Percentiles rank a stretch among this genome's conserved stretches.
These are phyloP conservation scores for Cyclargus thomasi DNA, from an alignment of 1,140 invertebrate species.

Conservation along the genomic window DNA sequence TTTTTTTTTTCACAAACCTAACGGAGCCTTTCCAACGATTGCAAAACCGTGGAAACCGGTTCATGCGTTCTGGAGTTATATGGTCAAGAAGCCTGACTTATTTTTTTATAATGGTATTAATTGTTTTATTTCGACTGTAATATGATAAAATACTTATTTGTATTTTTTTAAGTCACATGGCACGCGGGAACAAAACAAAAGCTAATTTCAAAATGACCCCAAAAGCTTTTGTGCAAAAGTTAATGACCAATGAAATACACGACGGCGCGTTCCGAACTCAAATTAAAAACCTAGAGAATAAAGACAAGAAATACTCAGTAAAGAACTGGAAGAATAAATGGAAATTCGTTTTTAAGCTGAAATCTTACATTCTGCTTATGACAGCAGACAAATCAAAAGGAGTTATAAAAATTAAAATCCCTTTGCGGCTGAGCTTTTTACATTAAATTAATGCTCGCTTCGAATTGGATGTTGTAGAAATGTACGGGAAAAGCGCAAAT, in stretches of 20 bases:
- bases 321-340: background rate
- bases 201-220: background rate
- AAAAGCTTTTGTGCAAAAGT: background rate
- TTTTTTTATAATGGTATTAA: too few relatives aligned
- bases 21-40: too few relatives aligned
- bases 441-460: conserved; percentile 7
- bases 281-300: background rate
- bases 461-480: conserved; percentile 2
- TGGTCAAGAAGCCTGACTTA: too few relatives aligned
- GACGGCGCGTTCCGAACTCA: background rate
- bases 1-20: too few relatives aligned
- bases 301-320: background rate
- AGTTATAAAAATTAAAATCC: conserved; percentile 6
- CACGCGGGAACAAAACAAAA: background rate
- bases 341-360: conserved; percentile 8
- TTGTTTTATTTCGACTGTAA: too few relatives aligned
- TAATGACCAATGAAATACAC: background rate
- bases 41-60: too few relatives aligned
- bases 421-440: background rate
- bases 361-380: conserved; percentile 12
- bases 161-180: background rate
- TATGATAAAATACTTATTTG: too few relatives aligned
- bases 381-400: conserved; percentile 8
- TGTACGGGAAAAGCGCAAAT: background rate
- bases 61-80: too few relatives aligned